Percentiles rank a stretch among this genome's conserved stretches.
Evolutionary conservation across 2,113 vertebrate genomes (phyloP).

Genomic region (Cyprinus carpio): DNA sequence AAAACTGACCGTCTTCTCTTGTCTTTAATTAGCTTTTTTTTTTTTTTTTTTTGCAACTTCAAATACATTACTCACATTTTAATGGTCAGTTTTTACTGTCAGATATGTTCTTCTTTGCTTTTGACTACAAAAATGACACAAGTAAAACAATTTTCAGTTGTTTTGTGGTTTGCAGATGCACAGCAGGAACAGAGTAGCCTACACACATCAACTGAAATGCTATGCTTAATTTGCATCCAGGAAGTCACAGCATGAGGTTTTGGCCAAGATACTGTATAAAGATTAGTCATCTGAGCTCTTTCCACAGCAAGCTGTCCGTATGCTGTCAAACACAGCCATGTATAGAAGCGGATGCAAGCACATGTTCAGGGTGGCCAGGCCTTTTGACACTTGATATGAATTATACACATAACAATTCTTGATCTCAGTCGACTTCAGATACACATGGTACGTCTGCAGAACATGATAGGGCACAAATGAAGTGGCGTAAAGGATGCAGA

Average conservation of each 20-base stretch:
- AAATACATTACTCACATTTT: not conserved
- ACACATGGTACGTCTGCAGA: slow-evolving; percentile 64
- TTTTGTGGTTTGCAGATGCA: not conserved
- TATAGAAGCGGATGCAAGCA: slow-evolving; percentile 85
- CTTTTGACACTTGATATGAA: slow-evolving; percentile 74
- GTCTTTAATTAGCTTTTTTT: not conserved
- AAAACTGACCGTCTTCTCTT: not conserved
- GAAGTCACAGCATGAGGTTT: not conserved
- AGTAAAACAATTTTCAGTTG: not conserved
- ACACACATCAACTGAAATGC: not conserved
- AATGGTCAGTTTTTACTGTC: not conserved
- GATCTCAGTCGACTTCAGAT: not conserved
- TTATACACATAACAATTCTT: accelerated
- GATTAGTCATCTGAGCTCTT: not conserved
- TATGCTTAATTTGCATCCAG: not conserved
- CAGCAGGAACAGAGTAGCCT: not conserved
- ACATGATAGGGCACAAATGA: slow-evolving; percentile 82
- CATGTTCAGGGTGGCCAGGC: slow-evolving; percentile 78
- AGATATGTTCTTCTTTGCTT: not conserved
- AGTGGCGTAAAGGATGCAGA: slow-evolving; percentile 73
- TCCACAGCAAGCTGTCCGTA: slow-evolving; percentile 66
- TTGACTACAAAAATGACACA: not conserved
- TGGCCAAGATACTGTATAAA: not conserved
- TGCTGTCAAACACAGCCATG: slow-evolving; percentile 74
- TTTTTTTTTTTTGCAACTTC: not conserved